phyloP scores from a whole-genome alignment of 2,113 vertebrate species.

The Entosphenus tridentatus region DNA sequence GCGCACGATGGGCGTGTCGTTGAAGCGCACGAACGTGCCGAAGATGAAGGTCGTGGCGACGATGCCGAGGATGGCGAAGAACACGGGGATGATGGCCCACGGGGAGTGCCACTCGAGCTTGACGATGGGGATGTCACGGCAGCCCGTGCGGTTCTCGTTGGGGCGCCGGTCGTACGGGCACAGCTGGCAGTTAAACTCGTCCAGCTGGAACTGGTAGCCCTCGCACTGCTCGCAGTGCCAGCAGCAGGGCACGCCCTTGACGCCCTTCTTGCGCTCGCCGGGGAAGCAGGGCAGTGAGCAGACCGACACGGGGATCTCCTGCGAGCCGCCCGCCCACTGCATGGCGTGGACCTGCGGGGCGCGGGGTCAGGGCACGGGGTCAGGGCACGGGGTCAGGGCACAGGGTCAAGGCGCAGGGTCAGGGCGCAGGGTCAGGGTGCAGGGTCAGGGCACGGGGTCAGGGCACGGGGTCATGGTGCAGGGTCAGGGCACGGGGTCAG shows the following conservation, averaged over 20 bases:
- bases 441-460: too few relatives aligned
- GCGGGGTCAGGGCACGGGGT: not conserved
- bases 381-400: not conserved
- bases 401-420: too few relatives aligned
- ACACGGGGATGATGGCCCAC: slow-evolving; percentile 67
- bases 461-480: too few relatives aligned
- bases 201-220: slow-evolving; percentile 75
- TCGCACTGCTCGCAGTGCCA: slow-evolving; percentile 90
- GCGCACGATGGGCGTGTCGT: slow-evolving; percentile 81
- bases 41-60: slow-evolving; percentile 65
- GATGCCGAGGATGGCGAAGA: slow-evolving; percentile 62
- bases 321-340: slow-evolving; percentile 48
- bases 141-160: slow-evolving; percentile 66
- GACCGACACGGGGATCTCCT: slow-evolving; percentile 49
- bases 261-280: slow-evolving; percentile 64
- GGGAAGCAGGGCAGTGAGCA: slow-evolving; percentile 72
- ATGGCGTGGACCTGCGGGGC: slow-evolving; percentile 39
- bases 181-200: slow-evolving; percentile 66
- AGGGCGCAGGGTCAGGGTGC: too few relatives aligned
- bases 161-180: slow-evolving; percentile 69
- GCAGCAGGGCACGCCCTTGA: slow-evolving; percentile 80
- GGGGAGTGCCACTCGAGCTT: slow-evolving; percentile 80
- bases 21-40: slow-evolving; percentile 66
- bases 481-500: too few relatives aligned
- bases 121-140: slow-evolving; percentile 61